Evolutionary conservation across 1,140 invertebrate species (phyloP).

Genomic region (honey bee (Apis mellifera)): DNA sequence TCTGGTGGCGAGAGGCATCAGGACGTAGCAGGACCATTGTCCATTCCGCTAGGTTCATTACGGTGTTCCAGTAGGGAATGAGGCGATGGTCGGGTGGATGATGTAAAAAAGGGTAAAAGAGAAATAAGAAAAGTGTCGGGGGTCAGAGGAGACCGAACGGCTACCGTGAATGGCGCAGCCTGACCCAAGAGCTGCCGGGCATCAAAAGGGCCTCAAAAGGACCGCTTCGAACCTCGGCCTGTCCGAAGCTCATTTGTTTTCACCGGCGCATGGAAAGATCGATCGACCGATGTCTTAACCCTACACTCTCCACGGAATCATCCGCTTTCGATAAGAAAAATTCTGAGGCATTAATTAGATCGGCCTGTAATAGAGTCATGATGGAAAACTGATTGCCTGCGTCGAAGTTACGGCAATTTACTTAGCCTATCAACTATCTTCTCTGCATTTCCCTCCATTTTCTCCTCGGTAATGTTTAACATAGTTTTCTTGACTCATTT

Average conservation of each 20-base stretch:
- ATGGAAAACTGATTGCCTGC: conserved; percentile 60
- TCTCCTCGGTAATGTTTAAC: too few species aligned
- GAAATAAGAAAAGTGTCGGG: conserved; percentile 60
- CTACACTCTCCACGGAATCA: conserved; percentile 55
- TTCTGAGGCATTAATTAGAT: conserved; percentile 60
- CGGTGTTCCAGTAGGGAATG: conserved; percentile 53
- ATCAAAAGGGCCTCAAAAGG: conserved; percentile 73
- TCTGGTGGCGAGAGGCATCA: conserved; percentile 38
- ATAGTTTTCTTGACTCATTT: too few species aligned
- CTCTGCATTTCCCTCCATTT: not conserved
- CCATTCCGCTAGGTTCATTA: conserved; percentile 71
- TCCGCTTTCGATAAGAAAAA: conserved; percentile 64
- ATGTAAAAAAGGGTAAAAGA: conserved; percentile 42
- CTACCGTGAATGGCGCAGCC: conserved; percentile 74
- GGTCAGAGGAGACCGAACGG: conserved; percentile 63
- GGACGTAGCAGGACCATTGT: conserved; percentile 69
- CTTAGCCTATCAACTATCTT: not conserved
- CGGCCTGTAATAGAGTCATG: conserved; percentile 60
- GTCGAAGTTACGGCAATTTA: conserved; percentile 46
- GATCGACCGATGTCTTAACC: conserved; percentile 72
- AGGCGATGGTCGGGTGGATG: conserved; percentile 43
- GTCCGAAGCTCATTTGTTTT: conserved; percentile 76
- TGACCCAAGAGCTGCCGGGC: conserved; percentile 71
- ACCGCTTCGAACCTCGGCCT: conserved; percentile 68
- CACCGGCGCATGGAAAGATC: conserved; percentile 64